These are phyloP conservation scores for Sipha maydis DNA, from an alignment of 2,888 invertebrate species.

Conservation along the genomic window DNA sequence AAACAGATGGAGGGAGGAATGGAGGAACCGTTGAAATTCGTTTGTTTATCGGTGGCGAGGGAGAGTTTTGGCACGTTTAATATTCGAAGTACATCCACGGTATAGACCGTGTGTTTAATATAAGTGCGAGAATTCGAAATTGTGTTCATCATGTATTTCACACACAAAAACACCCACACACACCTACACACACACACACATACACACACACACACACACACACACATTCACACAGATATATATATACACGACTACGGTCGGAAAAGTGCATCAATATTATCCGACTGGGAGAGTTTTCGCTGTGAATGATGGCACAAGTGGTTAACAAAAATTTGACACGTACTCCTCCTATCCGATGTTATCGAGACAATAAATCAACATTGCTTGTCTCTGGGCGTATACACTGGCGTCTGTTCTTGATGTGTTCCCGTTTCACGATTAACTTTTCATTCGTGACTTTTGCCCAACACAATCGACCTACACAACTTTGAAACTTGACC, in stretches of 20 bases:
- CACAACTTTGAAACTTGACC: slow-evolving; percentile 42
- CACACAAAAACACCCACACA: too few species aligned
- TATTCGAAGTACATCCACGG: too few species aligned
- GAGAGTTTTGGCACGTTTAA: too few species aligned
- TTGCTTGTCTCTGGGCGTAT: slow-evolving; percentile 45
- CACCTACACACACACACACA: not conserved
- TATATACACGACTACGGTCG: not conserved
- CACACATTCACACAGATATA: not conserved
- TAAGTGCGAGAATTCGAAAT: not conserved
- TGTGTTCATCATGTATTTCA: not conserved
- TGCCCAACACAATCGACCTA: slow-evolving; percentile 42
- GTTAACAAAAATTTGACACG: slow-evolving; percentile 48
- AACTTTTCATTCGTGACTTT: slow-evolving; percentile 49
- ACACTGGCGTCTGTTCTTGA: slow-evolving; percentile 42
- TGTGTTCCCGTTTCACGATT: slow-evolving; percentile 41
- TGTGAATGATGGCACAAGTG: slow-evolving; percentile 50
- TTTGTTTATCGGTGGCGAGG: not conserved
- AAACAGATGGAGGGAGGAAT: too few species aligned
- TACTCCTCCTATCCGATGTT: slow-evolving; percentile 46
- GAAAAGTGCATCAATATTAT: slow-evolving; percentile 39
- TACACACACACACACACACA: not conserved
- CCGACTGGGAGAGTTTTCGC: slow-evolving; percentile 1
- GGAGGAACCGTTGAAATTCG: not conserved
- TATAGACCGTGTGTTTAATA: too few species aligned
- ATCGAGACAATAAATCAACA: slow-evolving; percentile 55